Percentiles rank a stretch among this genome's conserved stretches.
Conservation (phyloP, 1,140 invertebrate species). For the Dryas iulia region DNA sequence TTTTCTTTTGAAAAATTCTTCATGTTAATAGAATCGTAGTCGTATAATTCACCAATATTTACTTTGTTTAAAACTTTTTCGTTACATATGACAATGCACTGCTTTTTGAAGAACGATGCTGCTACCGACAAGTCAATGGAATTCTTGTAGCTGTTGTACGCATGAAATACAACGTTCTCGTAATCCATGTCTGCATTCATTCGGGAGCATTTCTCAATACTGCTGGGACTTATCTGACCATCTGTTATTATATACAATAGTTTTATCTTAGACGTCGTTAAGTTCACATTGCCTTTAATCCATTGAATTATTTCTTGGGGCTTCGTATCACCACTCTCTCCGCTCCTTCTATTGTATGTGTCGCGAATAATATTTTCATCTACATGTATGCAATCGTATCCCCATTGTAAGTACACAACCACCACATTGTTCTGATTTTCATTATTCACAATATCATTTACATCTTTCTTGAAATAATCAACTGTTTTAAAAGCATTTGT, state of each 20-base stretch:
- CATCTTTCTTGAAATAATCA: slow-evolving; percentile 33
- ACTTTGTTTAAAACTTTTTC: slow-evolving; percentile 27
- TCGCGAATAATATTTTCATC: neutral
- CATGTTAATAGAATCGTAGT: slow-evolving; percentile 35
- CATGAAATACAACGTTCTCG: slow-evolving; percentile 40
- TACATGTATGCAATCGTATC: neutral
- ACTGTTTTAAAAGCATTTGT: slow-evolving; percentile 34
- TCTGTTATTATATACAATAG: slow-evolving; percentile 44
- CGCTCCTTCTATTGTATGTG: neutral
- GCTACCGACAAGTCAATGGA: slow-evolving; percentile 37
- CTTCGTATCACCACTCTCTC: neutral
- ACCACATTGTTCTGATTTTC: neutral
- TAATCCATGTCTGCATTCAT: slow-evolving; percentile 36
- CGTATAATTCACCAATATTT: slow-evolving; percentile 36
- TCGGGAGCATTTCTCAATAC: slow-evolving; percentile 21
- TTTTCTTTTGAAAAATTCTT: slow-evolving; percentile 37
- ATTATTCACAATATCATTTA: slow-evolving; percentile 29
- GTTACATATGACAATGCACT: slow-evolving; percentile 35
- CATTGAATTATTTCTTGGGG: neutral
- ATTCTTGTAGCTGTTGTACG: slow-evolving; percentile 18
- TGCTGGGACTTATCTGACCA: slow-evolving; percentile 22
- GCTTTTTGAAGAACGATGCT: slow-evolving; percentile 42
- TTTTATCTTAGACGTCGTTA: slow-evolving; percentile 16
- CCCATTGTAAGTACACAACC: neutral
- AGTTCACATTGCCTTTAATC: neutral